Conservation (phyloP, 1,140 invertebrate species). For the Drusus annulatus region DNA sequence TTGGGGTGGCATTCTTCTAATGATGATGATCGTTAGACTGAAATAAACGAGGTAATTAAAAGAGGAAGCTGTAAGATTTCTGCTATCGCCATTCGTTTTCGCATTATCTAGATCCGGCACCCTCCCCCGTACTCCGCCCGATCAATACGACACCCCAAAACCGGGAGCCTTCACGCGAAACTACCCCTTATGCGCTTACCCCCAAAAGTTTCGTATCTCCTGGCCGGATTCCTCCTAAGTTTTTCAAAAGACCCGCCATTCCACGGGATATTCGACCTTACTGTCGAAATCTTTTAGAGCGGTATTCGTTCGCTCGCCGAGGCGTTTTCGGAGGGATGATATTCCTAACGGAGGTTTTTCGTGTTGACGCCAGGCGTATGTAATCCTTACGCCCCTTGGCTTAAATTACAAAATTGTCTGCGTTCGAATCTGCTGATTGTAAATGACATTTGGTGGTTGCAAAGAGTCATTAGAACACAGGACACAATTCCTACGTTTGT, state of each 20-base stretch:
- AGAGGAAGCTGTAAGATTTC: slow-evolving; percentile 41
- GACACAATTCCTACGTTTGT: too few relatives aligned
- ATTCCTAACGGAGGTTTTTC: not conserved
- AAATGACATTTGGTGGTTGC: too few relatives aligned
- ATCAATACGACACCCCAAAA: slow-evolving; percentile 58
- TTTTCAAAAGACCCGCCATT: slow-evolving; percentile 17
- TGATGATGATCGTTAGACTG: slow-evolving; percentile 40
- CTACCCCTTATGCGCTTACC: slow-evolving; percentile 33
- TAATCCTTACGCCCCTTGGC: not conserved
- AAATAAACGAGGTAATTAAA: slow-evolving; percentile 42
- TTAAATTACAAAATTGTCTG: slow-evolving; percentile 2
- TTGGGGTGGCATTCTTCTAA: slow-evolving; percentile 33
- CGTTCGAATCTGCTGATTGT: not conserved
- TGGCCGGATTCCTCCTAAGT: slow-evolving; percentile 18
- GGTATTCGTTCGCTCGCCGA: not conserved
- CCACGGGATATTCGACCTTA: slow-evolving; percentile 24
- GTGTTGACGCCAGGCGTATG: not conserved
- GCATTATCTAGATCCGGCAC: slow-evolving; percentile 57
- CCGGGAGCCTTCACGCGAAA: slow-evolving; percentile 35
- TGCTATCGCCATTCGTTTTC: slow-evolving; percentile 55
- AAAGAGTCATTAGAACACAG: too few relatives aligned
- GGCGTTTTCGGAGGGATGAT: not conserved
- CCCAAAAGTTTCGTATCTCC: slow-evolving; percentile 27
- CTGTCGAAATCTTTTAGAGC: not conserved
- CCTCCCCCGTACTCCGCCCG: slow-evolving; percentile 47